Conservation (phyloP, 2,113 vertebrate species). For the Sphaerodactylus townsendi region DNA sequence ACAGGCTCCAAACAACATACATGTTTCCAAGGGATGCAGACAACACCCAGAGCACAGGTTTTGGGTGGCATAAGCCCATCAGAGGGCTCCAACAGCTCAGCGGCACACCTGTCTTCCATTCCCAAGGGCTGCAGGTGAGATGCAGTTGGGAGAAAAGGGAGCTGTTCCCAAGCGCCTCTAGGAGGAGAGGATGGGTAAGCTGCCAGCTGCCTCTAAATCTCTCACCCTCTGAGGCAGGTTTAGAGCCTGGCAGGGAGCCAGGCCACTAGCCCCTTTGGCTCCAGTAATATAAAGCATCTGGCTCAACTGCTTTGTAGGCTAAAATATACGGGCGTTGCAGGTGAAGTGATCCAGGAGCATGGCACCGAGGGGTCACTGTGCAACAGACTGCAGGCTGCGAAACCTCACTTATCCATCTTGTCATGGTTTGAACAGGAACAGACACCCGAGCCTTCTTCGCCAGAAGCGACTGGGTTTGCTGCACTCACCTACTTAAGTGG, state of each 20-base stretch:
- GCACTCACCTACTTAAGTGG: neutral
- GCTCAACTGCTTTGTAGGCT: neutral
- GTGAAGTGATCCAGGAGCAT: rapidly evolving
- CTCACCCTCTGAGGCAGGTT: neutral
- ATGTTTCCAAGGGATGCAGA: neutral
- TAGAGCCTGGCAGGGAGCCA: neutral
- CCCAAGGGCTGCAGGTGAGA: neutral
- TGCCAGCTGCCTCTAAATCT: rapidly evolving
- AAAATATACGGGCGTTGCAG: rapidly evolving
- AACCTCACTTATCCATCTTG: rapidly evolving
- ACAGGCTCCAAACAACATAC: too few species aligned
- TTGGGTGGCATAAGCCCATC: neutral
- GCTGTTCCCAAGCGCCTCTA: neutral
- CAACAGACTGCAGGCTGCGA: rapidly evolving
- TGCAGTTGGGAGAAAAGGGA: neutral
- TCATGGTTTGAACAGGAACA: neutral
- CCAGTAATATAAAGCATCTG: neutral
- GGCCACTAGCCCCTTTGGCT: neutral
- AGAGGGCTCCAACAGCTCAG: neutral
- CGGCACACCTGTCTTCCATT: neutral
- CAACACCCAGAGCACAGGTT: too few species aligned
- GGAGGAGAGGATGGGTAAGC: rapidly evolving
- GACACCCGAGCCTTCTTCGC: neutral
- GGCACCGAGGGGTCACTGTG: neutral
- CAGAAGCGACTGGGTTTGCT: too few species aligned